Conservation (phyloP, 2,797 vertebrate species). For the Denticeps clupeoides region DNA sequence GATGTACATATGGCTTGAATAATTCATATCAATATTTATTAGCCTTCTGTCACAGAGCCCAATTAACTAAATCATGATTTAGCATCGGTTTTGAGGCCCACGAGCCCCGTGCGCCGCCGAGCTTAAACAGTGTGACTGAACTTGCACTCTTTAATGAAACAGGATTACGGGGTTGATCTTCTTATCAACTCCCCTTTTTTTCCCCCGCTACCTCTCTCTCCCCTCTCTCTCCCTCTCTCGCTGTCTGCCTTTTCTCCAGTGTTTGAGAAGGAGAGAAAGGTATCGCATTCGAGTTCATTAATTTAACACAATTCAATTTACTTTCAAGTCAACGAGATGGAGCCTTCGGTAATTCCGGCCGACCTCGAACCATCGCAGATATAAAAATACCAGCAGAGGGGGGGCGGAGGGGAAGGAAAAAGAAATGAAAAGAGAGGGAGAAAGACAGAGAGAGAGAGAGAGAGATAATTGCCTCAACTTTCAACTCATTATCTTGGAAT, state of each 20-base stretch:
- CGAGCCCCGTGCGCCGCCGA: slow-evolving; percentile 14
- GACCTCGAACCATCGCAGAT: slow-evolving; percentile 35
- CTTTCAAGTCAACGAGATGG: slow-evolving; percentile 20
- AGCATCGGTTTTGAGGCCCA: slow-evolving; percentile 38
- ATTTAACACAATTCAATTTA: slow-evolving; percentile 36
- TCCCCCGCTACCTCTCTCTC: too few relatives aligned
- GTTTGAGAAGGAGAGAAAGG: slow-evolving; percentile 17
- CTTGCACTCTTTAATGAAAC: slow-evolving; percentile 24
- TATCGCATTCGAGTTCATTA: slow-evolving; percentile 34
- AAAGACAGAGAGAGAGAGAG: not conserved
- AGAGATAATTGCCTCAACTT: slow-evolving; percentile 29
- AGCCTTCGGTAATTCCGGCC: too few relatives aligned
- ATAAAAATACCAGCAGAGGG: slow-evolving; percentile 39
- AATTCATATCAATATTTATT: slow-evolving; percentile 56
- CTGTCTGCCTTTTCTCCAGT: slow-evolving; percentile 24
- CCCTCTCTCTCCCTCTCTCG: too few relatives aligned
- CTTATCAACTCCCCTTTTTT: slow-evolving; percentile 26
- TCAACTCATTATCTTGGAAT: slow-evolving; percentile 50
- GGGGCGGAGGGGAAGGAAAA: too few relatives aligned
- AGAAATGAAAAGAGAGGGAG: too few relatives aligned
- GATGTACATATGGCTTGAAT: slow-evolving; percentile 43
- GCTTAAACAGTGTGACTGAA: slow-evolving; percentile 9
- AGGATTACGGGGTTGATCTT: slow-evolving; percentile 33
- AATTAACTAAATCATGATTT: slow-evolving; percentile 53
- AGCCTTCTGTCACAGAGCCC: slow-evolving; percentile 39